phyloP scores from a whole-genome alignment of 2,113 vertebrate species.

The Megaleporinus macrocephalus region DNA sequence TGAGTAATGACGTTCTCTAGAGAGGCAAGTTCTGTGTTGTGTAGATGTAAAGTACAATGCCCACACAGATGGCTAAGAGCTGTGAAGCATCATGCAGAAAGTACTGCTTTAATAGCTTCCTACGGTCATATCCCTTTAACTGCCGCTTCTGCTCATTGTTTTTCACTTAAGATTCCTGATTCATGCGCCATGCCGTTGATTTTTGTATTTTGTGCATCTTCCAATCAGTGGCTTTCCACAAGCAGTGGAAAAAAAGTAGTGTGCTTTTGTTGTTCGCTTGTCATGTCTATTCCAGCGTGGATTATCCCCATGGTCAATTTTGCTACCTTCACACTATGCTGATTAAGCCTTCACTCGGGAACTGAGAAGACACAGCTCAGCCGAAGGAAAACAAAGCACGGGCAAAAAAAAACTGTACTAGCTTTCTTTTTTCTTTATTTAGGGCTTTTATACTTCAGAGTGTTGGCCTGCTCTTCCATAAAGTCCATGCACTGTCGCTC shows the following conservation, averaged over 20 bases:
- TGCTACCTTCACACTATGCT: constrained; percentile 56
- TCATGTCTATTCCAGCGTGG: constrained; percentile 41
- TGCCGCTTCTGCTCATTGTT: constrained; percentile 4
- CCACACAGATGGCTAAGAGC: constrained; percentile 21
- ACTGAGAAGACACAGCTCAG: constrained; percentile 55
- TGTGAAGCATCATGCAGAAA: constrained; percentile 30
- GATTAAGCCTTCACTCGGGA: constrained; percentile 67
- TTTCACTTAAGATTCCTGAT: constrained; percentile 46
- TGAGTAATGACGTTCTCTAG: neutral
- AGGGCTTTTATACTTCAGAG: constrained; percentile 38
- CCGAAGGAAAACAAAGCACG: constrained; percentile 40
- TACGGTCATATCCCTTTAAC: neutral
- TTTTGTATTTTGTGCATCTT: constrained; percentile 48
- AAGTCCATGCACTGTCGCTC: constrained; percentile 47
- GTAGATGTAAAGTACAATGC: constrained; percentile 32
- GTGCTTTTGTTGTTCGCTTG: constrained; percentile 45
- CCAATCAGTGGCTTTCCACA: constrained; percentile 50
- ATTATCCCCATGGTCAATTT: constrained; percentile 55
- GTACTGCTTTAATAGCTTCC: constrained; percentile 23
- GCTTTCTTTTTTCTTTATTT: constrained; percentile 45
- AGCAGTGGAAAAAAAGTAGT: constrained; percentile 24
- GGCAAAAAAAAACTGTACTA: neutral
- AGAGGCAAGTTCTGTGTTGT: constrained; percentile 34
- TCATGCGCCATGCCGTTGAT: constrained; percentile 27
- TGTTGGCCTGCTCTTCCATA: constrained; percentile 44